Conservation (phyloP, 1,140 invertebrate species). For the Drosophila malerkotliana region DNA sequence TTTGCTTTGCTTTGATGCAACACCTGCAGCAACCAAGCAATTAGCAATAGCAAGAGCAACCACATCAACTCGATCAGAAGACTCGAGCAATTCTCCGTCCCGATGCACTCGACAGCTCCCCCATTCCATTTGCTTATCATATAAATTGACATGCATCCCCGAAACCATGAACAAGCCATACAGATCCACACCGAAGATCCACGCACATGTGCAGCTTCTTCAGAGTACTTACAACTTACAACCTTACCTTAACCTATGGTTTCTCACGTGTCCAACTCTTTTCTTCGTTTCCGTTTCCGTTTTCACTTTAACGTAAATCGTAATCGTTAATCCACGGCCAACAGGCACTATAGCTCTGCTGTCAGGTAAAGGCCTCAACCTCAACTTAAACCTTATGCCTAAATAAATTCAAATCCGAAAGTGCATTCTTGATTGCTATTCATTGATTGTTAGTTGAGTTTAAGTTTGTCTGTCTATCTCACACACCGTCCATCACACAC, state of each 20-base stretch:
- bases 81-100: conserved; percentile 45
- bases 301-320: conserved; percentile 32
- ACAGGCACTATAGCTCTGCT: conserved; percentile 70
- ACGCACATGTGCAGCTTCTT: conserved; percentile 34
- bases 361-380: conserved; percentile 68
- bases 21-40: conserved; percentile 50
- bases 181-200: conserved; percentile 31
- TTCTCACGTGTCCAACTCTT: conserved; percentile 63
- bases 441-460: conserved; percentile 78
- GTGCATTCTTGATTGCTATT: conserved; percentile 62
- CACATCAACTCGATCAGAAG: conserved; percentile 55
- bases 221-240: conserved; percentile 9
- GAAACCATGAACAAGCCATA: conserved; percentile 17
- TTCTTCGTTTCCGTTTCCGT: conserved; percentile 63
- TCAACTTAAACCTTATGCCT: conserved; percentile 41
- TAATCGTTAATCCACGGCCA: conserved; percentile 49
- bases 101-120: conserved; percentile 51
- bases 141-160: conserved; percentile 71
- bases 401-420: conserved; percentile 44
- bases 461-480: conserved; percentile 71
- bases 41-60: conserved; percentile 36
- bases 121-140: conserved; percentile 62
- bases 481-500: conserved; percentile 28
- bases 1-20: conserved; percentile 52
- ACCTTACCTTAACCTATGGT: conserved; percentile 42